Evolutionary conservation across 2,888 invertebrate species (phyloP).

Genomic region (Aphelenchoides bicaudatus): DNA sequence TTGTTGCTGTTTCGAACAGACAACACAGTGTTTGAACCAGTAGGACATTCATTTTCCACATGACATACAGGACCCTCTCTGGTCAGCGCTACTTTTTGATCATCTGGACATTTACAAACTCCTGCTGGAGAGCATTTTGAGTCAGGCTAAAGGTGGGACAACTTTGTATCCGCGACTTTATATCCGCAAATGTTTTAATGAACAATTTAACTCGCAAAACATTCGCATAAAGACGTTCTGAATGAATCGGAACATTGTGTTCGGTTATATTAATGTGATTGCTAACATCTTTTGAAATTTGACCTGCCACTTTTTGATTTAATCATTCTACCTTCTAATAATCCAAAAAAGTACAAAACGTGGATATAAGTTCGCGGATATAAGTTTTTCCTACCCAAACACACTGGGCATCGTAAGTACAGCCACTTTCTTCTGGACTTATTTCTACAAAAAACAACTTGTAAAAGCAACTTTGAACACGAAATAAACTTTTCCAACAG

Average conservation of each 20-base stretch:
- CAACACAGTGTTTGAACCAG: slow-evolving; percentile 41
- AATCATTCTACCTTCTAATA: too few relatives aligned
- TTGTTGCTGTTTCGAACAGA: slow-evolving; percentile 46
- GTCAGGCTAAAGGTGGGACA: slow-evolving; percentile 52
- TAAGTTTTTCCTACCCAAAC: too few relatives aligned
- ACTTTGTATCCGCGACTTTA: too few relatives aligned
- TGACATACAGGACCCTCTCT: slow-evolving; percentile 54
- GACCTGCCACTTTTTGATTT: too few relatives aligned
- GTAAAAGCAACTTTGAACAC: not conserved
- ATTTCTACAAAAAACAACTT: slow-evolving; percentile 36
- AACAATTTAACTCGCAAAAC: too few relatives aligned
- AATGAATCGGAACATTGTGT: too few relatives aligned
- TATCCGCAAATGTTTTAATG: too few relatives aligned
- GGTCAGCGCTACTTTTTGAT: slow-evolving; percentile 37
- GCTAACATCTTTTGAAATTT: too few relatives aligned
- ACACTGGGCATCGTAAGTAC: slow-evolving; percentile 51
- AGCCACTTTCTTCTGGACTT: slow-evolving; percentile 48
- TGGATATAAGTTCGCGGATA: too few relatives aligned
- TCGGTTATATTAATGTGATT: too few relatives aligned
- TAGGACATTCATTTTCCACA: slow-evolving; percentile 48
- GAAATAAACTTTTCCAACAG: slow-evolving; percentile 50
- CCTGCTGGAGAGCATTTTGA: slow-evolving; percentile 29
- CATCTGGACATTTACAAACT: slow-evolving; percentile 41
- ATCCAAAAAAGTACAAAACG: too few relatives aligned
- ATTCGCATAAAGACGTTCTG: too few relatives aligned